Percentiles rank a stretch among this genome's conserved stretches.
Conservation (phyloP, 2,888 invertebrate species). For the Autographa pulchrina region DNA sequence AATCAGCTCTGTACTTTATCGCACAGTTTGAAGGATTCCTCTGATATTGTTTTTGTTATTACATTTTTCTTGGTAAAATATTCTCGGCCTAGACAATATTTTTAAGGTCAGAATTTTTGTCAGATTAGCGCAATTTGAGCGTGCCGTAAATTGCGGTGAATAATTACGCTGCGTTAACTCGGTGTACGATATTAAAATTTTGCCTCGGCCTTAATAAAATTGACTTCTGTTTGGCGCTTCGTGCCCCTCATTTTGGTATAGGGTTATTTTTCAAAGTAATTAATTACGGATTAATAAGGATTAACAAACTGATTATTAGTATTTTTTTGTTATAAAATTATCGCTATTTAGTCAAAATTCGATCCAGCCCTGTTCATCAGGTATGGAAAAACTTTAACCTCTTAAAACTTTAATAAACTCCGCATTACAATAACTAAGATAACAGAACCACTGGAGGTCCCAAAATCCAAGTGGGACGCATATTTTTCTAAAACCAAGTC, state of each 20-base stretch:
- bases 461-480: conserved; percentile 53
- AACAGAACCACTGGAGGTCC: conserved; percentile 44
- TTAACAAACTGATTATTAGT: background rate
- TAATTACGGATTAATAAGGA: conserved; percentile 12
- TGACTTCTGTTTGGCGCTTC: conserved; percentile 42
- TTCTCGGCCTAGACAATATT: conserved; percentile 44
- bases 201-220: conserved; percentile 41
- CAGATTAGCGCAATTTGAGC: conserved; percentile 55
- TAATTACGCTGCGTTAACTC: conserved; percentile 56
- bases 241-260: conserved; percentile 35
- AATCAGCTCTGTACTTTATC: conserved; percentile 74
- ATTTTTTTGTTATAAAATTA: background rate
- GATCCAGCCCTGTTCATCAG: background rate
- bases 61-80: conserved; percentile 57
- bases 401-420: conserved; percentile 21
- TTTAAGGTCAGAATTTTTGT: conserved; percentile 57
- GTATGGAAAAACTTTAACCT: background rate
- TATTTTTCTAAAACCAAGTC: conserved; percentile 66
- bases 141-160: conserved; percentile 53
- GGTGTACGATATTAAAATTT: conserved; percentile 59
- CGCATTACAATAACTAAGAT: conserved; percentile 42
- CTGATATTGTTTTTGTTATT: conserved; percentile 68
- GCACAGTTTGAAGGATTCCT: conserved; percentile 66
- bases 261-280: conserved; percentile 19
- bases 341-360: background rate